These are phyloP conservation scores for Limonius californicus DNA, from an alignment of 1,140 invertebrate species.

Conservation along the genomic window DNA sequence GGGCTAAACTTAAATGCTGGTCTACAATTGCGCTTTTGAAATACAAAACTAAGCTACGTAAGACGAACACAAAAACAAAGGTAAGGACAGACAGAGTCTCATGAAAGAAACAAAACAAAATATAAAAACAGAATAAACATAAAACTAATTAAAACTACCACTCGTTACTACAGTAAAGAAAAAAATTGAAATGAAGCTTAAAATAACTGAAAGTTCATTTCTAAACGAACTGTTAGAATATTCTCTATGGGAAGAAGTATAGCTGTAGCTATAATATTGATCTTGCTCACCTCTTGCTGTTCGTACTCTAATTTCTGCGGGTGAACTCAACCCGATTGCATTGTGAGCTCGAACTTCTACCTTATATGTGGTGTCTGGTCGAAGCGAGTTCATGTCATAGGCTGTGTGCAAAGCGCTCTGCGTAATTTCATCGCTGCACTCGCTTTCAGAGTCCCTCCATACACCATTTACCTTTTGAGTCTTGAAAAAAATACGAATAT, in stretches of 20 bases:
- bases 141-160: constrained; percentile 13
- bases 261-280: constrained; percentile 45
- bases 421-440: constrained; percentile 56
- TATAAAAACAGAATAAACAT: constrained; percentile 1
- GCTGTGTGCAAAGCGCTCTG: constrained; percentile 58
- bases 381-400: constrained; percentile 63
- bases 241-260: constrained; percentile 13
- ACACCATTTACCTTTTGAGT: constrained; percentile 50
- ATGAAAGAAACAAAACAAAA: not conserved
- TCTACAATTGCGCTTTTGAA: not conserved
- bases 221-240: not conserved
- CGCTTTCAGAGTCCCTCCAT: constrained; percentile 58
- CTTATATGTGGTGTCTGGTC: constrained; percentile 73
- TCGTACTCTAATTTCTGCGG: constrained; percentile 70
- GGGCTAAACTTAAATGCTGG: not conserved
- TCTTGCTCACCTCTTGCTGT: constrained; percentile 78
- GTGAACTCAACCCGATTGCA: constrained; percentile 71
- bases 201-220: not conserved
- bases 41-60: no score
- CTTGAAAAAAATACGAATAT: no score
- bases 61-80: not conserved
- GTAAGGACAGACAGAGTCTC: constrained; percentile 8
- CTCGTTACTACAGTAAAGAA: constrained; percentile 4
- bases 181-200: not conserved
- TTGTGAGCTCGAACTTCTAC: constrained; percentile 83